A percentile compares a stretch with the other conserved stretches of the same genome.
Conservation (phyloP, 2,797 vertebrate species). For the Anguilla pacifica region DNA sequence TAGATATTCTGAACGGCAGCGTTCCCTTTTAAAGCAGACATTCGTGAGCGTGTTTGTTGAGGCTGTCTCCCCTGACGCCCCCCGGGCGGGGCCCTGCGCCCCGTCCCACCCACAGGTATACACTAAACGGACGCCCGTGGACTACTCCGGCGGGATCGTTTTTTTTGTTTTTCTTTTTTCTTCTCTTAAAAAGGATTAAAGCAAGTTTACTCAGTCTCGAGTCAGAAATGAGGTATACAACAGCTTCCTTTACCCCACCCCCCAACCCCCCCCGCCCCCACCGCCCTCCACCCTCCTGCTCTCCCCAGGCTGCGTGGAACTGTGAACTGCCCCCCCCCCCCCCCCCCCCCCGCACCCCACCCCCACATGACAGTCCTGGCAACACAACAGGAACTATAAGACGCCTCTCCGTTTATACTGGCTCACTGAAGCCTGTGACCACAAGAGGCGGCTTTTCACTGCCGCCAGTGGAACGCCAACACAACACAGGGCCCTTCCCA, state of each 20-base stretch:
- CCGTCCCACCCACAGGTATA: conserved; percentile 68
- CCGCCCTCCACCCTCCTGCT: conserved; percentile 41
- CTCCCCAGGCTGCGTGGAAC: conserved; percentile 47
- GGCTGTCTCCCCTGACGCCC: conserved; percentile 59
- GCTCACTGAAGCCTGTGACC: not conserved
- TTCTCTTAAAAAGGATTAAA: conserved; percentile 83
- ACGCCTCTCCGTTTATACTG: not conserved
- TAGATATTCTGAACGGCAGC: conserved; percentile 65
- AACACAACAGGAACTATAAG: conserved; percentile 2
- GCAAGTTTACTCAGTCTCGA: conserved; percentile 85
- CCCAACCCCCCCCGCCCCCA: conserved; percentile 45
- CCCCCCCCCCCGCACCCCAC: not conserved
- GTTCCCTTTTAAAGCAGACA: conserved; percentile 77
- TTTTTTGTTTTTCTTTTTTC: not conserved
- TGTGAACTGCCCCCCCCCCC: not conserved
- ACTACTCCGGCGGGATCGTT: conserved; percentile 71
- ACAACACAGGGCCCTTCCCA: conserved; percentile 4
- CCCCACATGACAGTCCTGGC: not conserved
- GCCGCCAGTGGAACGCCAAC: not conserved
- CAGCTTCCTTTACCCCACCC: conserved; percentile 76
- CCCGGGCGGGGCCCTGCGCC: conserved; percentile 69
- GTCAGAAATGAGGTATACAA: conserved; percentile 98
- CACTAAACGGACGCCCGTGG: conserved; percentile 59
- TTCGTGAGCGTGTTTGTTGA: conserved; percentile 64
- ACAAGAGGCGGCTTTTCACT: not conserved